Evolutionary conservation across 2,888 invertebrate genomes (phyloP).

Genomic region (Ariolimax columbianus): DNA sequence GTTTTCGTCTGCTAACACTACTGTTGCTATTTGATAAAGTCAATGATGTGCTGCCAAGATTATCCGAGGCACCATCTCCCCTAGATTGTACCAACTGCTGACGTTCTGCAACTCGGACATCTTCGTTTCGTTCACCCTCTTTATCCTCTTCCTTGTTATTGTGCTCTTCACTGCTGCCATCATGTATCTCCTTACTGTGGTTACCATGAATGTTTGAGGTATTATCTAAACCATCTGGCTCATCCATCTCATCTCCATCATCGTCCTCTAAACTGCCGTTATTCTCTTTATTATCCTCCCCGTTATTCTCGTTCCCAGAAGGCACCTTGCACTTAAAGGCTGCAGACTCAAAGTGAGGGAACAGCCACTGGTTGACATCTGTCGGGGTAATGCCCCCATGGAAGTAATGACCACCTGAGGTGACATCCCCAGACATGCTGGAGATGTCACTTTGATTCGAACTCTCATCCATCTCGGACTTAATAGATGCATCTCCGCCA

Average conservation of each 20-base stretch:
- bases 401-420: constrained; percentile 47
- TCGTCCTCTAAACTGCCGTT: constrained; percentile 41
- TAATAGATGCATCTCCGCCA: constrained; percentile 54
- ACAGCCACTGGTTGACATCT: constrained; percentile 74
- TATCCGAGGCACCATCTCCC: constrained; percentile 35
- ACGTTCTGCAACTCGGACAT: constrained; percentile 46
- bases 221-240: constrained; percentile 49
- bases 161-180: constrained; percentile 1
- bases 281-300: constrained; percentile 51
- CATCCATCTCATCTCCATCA: constrained; percentile 50
- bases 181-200: constrained; percentile 15
- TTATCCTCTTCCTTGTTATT: background rate
- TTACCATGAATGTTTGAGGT: constrained; percentile 15
- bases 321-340: constrained; percentile 49
- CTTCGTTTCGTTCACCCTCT: constrained; percentile 24
- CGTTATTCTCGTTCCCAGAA: constrained; percentile 37
- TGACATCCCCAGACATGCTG: constrained; percentile 66
- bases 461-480: constrained; percentile 71
- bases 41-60: constrained; percentile 12
- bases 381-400: constrained; percentile 34
- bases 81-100: constrained; percentile 51
- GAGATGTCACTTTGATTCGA: constrained; percentile 73
- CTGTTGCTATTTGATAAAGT: constrained; percentile 48
- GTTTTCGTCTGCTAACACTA: constrained; percentile 84
- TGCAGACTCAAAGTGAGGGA: constrained; percentile 75